phyloP scores from a whole-genome alignment of 2,113 vertebrate species.

The Furnarius figulus region DNA sequence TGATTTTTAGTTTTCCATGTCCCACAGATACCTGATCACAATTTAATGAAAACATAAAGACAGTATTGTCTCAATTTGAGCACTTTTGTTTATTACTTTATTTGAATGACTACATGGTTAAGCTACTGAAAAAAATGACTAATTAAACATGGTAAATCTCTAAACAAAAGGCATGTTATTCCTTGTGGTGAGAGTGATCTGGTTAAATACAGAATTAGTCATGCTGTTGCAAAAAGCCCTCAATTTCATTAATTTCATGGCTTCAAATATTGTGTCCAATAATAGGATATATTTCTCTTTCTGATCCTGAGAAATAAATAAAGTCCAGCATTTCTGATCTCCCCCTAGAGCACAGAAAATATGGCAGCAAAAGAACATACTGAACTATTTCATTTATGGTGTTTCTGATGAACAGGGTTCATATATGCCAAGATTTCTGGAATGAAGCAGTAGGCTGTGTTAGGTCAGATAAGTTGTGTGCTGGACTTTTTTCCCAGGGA shows the following conservation, averaged over 20 bases:
- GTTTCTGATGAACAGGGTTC: not conserved
- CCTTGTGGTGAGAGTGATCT: constrained; percentile 51
- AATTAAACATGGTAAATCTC: constrained; percentile 75
- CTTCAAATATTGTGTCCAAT: not conserved
- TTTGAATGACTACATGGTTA: constrained; percentile 73
- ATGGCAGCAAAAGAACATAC: not conserved
- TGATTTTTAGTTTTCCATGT: constrained; percentile 48
- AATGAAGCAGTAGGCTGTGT: not conserved
- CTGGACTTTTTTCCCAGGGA: not conserved
- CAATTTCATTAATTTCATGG: not conserved
- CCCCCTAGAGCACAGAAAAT: not conserved
- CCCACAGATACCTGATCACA: constrained; percentile 46
- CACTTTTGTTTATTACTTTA: constrained; percentile 72
- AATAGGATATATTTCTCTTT: not conserved
- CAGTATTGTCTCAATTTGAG: constrained; percentile 66
- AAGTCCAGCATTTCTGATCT: not conserved
- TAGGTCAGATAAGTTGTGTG: not conserved
- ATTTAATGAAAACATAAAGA: constrained; percentile 51
- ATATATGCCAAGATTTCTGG: not conserved
- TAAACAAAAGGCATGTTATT: constrained; percentile 67
- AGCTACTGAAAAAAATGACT: constrained; percentile 71
- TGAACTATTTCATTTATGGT: not conserved
- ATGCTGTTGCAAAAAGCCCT: constrained; percentile 7
- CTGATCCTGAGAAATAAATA: not conserved
- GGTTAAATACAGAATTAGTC: constrained; percentile 40